phyloP scores from a whole-genome alignment of 2,797 vertebrate species.

The Spinibarbus caldwelli region DNA sequence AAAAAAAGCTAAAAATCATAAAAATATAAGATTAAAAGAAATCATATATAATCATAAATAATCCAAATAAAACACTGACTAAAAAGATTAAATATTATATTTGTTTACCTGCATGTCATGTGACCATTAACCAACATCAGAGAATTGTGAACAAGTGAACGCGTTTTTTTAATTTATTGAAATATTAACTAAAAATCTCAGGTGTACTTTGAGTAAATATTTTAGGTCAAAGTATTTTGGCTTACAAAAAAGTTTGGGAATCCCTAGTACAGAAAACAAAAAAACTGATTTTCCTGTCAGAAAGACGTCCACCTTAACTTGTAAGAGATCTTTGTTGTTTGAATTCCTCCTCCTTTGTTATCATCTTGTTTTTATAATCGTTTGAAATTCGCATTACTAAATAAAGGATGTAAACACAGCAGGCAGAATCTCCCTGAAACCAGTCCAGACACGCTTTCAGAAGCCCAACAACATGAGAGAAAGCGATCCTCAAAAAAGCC shows the following conservation, averaged over 20 bases:
- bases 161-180: background rate
- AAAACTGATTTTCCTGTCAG: background rate
- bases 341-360: slow-evolving; percentile 12
- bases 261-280: background rate
- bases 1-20: background rate
- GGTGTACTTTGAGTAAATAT: background rate
- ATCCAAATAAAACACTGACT: background rate
- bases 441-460: slow-evolving; percentile 44
- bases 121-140: background rate
- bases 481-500: slow-evolving; percentile 46
- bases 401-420: slow-evolving; percentile 44
- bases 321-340: slow-evolving; percentile 15
- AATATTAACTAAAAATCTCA: background rate
- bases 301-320: background rate
- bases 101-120: background rate
- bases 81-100: too few relatives aligned
- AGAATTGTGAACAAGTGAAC: background rate
- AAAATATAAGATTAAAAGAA: background rate
- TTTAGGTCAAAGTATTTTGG: background rate
- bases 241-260: background rate
- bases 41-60: background rate
- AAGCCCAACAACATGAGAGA: slow-evolving; percentile 38
- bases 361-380: slow-evolving; percentile 23
- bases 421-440: slow-evolving; percentile 29
- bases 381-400: slow-evolving; percentile 32